phyloP scores from a whole-genome alignment of 2,113 vertebrate genomes.

The Coracopsis vasa region DNA sequence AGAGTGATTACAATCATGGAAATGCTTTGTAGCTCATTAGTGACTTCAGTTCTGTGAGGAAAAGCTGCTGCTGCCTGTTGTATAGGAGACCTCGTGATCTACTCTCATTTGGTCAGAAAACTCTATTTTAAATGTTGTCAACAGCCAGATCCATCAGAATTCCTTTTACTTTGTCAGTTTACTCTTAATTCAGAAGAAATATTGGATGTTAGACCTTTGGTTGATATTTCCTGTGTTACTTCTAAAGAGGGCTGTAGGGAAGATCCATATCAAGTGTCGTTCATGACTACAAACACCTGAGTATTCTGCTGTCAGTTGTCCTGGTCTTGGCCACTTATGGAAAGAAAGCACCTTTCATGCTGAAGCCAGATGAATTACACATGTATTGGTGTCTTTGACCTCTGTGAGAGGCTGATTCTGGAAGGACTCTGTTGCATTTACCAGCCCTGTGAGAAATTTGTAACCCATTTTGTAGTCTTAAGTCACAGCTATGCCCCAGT shows the following conservation, averaged over 20 bases:
- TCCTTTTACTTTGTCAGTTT: not conserved
- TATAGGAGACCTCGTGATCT: not conserved
- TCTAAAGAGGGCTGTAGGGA: not conserved
- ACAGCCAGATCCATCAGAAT: not conserved
- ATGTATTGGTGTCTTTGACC: not conserved
- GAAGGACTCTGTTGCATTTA: not conserved
- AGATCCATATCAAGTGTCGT: not conserved
- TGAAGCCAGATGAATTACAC: not conserved
- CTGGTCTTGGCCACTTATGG: not conserved
- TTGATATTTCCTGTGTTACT: not conserved
- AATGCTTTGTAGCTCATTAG: constrained; percentile 27
- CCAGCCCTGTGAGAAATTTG: not conserved
- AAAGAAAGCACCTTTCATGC: not conserved
- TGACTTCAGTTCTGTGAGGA: not conserved
- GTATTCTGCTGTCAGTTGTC: not conserved
- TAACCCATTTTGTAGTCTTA: not conserved
- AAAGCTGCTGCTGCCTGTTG: not conserved
- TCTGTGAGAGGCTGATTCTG: not conserved
- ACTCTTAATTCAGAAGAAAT: not conserved
- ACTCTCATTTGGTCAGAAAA: not conserved
- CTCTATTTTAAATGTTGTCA: not conserved
- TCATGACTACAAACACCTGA: not conserved
- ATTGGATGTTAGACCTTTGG: not conserved
- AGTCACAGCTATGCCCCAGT: not conserved
- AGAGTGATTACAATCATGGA: not conserved